A percentile compares a stretch with the other conserved stretches of the same genome.
These are phyloP conservation scores for Oeneis ivallda DNA, from an alignment of 2,888 invertebrate genomes.

Conservation along the genomic window DNA sequence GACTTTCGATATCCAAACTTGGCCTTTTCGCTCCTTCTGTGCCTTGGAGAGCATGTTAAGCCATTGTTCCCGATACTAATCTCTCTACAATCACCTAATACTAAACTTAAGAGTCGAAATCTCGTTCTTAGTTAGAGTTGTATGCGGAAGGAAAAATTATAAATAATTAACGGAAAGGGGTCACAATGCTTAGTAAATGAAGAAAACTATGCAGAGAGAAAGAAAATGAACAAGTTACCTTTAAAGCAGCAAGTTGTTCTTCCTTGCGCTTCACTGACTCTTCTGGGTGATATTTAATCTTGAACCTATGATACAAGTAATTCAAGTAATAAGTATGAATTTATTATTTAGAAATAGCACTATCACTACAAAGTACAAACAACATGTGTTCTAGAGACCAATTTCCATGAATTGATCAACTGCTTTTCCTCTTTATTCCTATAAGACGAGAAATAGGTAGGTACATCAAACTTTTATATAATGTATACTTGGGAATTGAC, in stretches of 20 bases:
- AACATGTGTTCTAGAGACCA: constrained; percentile 30
- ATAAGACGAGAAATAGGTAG: not conserved
- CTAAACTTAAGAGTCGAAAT: no score
- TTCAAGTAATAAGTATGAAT: not conserved
- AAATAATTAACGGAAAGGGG: no score
- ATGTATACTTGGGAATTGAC: not conserved
- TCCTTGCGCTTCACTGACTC: constrained; percentile 95
- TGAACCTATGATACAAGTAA: constrained; percentile 89
- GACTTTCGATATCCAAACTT: no score
- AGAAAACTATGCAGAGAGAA: no score
- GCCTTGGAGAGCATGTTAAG: no score
- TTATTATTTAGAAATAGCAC: not conserved
- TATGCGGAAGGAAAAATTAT: no score
- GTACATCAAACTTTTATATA: not conserved
- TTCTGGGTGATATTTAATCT: constrained; percentile 99
- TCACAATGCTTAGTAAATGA: not conserved
- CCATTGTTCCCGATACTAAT: no score
- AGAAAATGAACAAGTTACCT: constrained; percentile 76
- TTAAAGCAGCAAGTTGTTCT: constrained; percentile 90
- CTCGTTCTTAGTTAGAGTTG: no score
- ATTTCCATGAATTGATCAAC: constrained; percentile 30
- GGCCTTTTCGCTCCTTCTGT: no score
- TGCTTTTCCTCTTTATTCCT: not conserved
- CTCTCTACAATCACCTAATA: no score
- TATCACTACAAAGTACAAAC: constrained; percentile 20